Evolutionary conservation across 2,113 vertebrate genomes (phyloP), one percentile per base, ranked within the genome.

Genomic region (Ginglymostoma cirratum): DNA sequence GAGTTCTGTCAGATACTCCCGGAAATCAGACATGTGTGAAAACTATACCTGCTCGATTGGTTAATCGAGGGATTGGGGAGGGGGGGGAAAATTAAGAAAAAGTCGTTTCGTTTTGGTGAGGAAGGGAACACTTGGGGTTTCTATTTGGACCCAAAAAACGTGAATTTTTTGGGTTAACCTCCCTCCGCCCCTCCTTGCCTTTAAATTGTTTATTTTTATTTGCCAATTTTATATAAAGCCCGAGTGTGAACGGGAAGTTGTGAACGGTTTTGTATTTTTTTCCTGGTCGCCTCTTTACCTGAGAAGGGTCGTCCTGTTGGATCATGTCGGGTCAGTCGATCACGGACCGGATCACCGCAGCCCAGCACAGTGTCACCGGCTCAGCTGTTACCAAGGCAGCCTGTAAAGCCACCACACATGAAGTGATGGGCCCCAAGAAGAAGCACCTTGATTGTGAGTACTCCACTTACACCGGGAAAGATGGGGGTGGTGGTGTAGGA

Each of bases 381-480:
- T 98, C 98, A 76, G 98, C 98, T 94, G 97, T 99, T 96, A 97
- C 98, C 97, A 98, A 98, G 96, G 98, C 98, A 80, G 98, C 98
- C 70, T 99, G 98, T 97, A 98, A 99, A 97, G 98, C 98, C 96
- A 98, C 98, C 96, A 99, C 98, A 96, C 98, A 99, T 96, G 98
- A 99, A 97, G 98, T 98, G 97, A 98, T 98, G 98, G 98, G 98
- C 96, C 98, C 98, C 96, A 99, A 99, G 98, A 98, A 98, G 98
- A 99, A 98, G 96, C 98, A 99, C 97, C 97, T 98, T 97, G 98
- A 98, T 38, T 95, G 93, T 95, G 93, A 95, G 93, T 69, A 70
- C 66, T 72, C 21, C 38, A 30, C 1, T n/a, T 5, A 69, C 15
- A 42, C 38, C 5, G 12, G 6, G n/a, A 61, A 61, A n/a, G 27